Percentiles rank a stretch among this genome's conserved stretches.
Evolutionary conservation across 2,113 vertebrate genomes (phyloP).

Genomic region (Lutjanus erythropterus): DNA sequence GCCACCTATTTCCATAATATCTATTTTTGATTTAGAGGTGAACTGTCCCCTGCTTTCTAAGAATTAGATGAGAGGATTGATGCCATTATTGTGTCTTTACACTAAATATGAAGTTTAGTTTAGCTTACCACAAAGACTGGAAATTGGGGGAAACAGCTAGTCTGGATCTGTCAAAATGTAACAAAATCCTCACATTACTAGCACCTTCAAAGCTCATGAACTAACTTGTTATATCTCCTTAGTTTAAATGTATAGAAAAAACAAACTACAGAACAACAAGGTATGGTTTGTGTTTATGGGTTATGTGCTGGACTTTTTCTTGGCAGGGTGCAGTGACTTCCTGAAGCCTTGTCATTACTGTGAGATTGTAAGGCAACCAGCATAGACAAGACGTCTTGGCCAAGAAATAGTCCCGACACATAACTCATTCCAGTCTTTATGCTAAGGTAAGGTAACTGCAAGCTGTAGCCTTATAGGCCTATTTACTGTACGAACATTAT

Average conservation of each 20-base stretch:
- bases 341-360: not conserved
- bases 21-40: no score
- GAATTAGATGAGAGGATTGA: not conserved
- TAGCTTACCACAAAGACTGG: not conserved
- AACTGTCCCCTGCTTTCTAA: not conserved
- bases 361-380: no score
- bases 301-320: not conserved
- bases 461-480: not conserved
- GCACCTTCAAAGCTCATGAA: not conserved
- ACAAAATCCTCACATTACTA: not conserved
- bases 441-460: not conserved
- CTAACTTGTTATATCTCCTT: no score
- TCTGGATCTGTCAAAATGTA: not conserved
- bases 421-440: not conserved
- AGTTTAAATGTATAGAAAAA: no score
- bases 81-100: no score
- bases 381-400: no score
- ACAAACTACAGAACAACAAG: not conserved
- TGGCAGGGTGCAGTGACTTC: not conserved
- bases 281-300: not conserved
- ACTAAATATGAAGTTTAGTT: not conserved
- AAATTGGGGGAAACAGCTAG: no score
- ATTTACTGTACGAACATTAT: not conserved
- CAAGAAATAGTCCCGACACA: not conserved
- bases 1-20: no score